phyloP scores from a whole-genome alignment of 1,140 invertebrate genomes.

The Aphidius gifuensis region DNA sequence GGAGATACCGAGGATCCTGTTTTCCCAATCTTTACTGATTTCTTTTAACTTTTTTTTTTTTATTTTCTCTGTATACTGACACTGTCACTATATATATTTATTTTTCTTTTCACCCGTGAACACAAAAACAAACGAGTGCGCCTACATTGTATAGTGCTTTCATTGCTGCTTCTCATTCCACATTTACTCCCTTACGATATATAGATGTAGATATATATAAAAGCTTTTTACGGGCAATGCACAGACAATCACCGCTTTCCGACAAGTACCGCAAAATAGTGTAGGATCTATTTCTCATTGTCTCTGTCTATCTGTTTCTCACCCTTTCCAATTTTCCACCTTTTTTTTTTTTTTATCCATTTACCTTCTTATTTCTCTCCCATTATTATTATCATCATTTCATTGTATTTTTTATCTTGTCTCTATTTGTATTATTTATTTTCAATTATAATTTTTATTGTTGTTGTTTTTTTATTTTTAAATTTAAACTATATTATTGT shows the following conservation, averaged over 20 bases:
- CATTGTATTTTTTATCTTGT: too few species aligned
- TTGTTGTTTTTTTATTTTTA: too few species aligned
- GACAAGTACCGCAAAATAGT: not conserved
- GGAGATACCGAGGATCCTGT: slow-evolving; percentile 36
- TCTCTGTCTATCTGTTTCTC: slow-evolving; percentile 1
- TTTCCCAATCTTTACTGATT: slow-evolving; percentile 25
- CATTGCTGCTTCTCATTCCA: not conserved
- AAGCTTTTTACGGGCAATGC: slow-evolving; percentile 25
- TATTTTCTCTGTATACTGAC: too few species aligned
- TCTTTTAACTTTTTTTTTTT: too few species aligned
- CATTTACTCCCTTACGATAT: too few species aligned
- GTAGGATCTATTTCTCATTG: slow-evolving; percentile 15
- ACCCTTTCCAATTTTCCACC: not conserved
- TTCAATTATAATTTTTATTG: too few species aligned
- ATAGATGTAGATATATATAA: slow-evolving; percentile 20
- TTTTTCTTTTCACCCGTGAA: slow-evolving; percentile 30
- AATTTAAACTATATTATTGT: too few species aligned
- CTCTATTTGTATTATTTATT: too few species aligned
- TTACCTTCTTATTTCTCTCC: too few species aligned
- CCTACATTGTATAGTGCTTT: not conserved
- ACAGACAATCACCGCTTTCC: slow-evolving; percentile 18
- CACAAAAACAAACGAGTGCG: slow-evolving; percentile 39
- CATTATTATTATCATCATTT: too few species aligned
- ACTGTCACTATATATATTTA: too few species aligned
- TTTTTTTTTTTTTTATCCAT: too few species aligned